Percentiles rank a stretch among this genome's conserved stretches.
phyloP scores from a whole-genome alignment of 2,113 vertebrate species.

The Xiphophorus hellerii region DNA sequence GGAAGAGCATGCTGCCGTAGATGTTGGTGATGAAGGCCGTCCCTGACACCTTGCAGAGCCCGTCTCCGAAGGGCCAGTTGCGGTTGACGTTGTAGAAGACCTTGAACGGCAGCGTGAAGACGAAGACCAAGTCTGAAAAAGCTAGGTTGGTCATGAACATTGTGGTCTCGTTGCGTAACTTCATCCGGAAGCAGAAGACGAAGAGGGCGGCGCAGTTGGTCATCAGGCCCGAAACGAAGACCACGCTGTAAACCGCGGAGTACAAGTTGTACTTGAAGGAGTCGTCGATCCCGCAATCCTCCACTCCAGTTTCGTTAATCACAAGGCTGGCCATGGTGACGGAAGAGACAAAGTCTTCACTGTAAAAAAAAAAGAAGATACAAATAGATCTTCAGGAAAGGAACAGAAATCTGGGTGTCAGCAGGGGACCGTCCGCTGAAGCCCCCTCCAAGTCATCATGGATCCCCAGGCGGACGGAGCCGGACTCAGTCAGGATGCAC shows the following conservation, averaged over 20 bases:
- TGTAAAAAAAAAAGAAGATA: slow-evolving; percentile 1
- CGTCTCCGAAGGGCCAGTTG: slow-evolving; percentile 97
- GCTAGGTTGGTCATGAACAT: slow-evolving; percentile 98
- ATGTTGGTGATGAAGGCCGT: slow-evolving; percentile 98
- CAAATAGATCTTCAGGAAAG: slow-evolving; percentile 20
- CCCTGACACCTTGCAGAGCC: slow-evolving; percentile 93
- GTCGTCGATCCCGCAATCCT: slow-evolving; percentile 92
- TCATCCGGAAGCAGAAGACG: slow-evolving; percentile 96
- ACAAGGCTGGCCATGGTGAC: slow-evolving; percentile 78
- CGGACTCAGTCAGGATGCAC: slow-evolving; percentile 52
- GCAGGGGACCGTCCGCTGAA: slow-evolving; percentile 49
- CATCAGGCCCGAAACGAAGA: slow-evolving; percentile 92
- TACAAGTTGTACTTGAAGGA: slow-evolving; percentile 99
- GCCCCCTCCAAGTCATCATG: slow-evolving; percentile 58
- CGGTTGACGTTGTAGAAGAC: slow-evolving; percentile 97
- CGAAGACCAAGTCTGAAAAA: slow-evolving; percentile 93
- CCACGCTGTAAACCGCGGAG: slow-evolving; percentile 93
- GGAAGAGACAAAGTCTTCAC: neutral
- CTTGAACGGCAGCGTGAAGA: slow-evolving; percentile 96
- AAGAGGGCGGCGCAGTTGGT: slow-evolving; percentile 97
- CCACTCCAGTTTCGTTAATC: slow-evolving; percentile 85
- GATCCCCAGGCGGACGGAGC: slow-evolving; percentile 23
- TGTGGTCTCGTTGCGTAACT: slow-evolving; percentile 92
- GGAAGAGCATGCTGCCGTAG: slow-evolving; percentile 98
- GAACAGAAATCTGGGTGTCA: slow-evolving; percentile 48